Base-by-base conservation (phyloP, 64 coral and sea anemone species). In the Anthopleura sola region DNA sequence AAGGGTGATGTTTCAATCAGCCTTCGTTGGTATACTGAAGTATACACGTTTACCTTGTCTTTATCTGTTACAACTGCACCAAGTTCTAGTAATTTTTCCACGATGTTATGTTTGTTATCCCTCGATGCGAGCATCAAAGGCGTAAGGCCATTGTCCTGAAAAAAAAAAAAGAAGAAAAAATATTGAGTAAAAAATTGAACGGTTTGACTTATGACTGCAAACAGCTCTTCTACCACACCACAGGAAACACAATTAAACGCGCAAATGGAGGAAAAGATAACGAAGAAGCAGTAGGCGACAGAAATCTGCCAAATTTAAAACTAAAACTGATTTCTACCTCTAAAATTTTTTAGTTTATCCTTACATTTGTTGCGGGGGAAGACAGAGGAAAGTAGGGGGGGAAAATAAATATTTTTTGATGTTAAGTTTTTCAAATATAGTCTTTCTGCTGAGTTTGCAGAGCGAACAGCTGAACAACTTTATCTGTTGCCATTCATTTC, bases 111-210 rank as follows among this genome's bases (percentile, higher is more conserved):
- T 19, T 96, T 96, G 55, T 92, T 96, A 53, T 96, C 94, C 23
- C 94, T 82, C 18, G 94, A 90, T 10, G 94, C 94, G 2, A 96
- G 49, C 94, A 96, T 96, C 68, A 96, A 92, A n/a, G 94, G 94
- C 5, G 94, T 96, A 1, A 96, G 84, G 11, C 94, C 94, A 86
- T 96, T 96, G 87, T 96, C 94, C 94, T 96, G 60, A n/a, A 84
- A 90, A 48, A 88, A 37, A 88, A 37, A 21, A 38, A 23, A 20
- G 20, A 79, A 21, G 20, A 77, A 77, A 48, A 46, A 46, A 79
- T 8, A 26, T 9, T 44, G 16, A 40, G 20, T 21, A 77, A 77
- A 77, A 36, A 77, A 13, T n/a, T n/a, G 75, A 77, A 44, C 0
- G 29, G 5, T 29, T 71, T 32, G 66, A 32, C 34, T 71, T 12